Evolutionary conservation across 2,888 invertebrate species (phyloP).

Genomic region (Diachrysia chrysitis): DNA sequence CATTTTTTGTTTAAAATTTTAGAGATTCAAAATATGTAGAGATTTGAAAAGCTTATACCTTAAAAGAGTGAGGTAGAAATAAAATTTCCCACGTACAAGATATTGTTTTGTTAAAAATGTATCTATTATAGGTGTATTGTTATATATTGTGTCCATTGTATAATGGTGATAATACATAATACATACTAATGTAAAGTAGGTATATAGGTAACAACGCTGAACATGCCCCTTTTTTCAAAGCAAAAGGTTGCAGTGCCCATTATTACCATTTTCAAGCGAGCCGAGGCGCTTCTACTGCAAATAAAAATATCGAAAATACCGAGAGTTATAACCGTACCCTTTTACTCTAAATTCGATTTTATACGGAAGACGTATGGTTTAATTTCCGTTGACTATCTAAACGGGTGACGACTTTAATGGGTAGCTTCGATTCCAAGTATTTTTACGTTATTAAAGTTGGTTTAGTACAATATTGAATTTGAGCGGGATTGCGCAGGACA

Average conservation of each 20-base stretch:
- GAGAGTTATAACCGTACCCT: slow-evolving; percentile 47
- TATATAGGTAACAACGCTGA: background rate
- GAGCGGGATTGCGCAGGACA: slow-evolving; percentile 32
- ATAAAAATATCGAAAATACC: slow-evolving; percentile 64
- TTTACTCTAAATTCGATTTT: slow-evolving; percentile 54
- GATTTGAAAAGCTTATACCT: background rate
- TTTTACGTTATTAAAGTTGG: slow-evolving; percentile 54
- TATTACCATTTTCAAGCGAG: slow-evolving; percentile 63
- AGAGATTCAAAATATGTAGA: background rate
- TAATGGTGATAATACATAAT: background rate
- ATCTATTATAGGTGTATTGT: no score
- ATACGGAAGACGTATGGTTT: slow-evolving; percentile 51
- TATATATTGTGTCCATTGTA: no score
- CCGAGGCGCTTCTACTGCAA: slow-evolving; percentile 58
- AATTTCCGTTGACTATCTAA: slow-evolving; percentile 57
- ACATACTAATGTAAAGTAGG: no score
- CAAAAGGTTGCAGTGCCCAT: slow-evolving; percentile 60
- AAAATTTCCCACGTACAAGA: no score
- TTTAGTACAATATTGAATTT: slow-evolving; percentile 52
- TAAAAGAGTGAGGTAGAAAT: no score
- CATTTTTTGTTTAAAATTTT: no score
- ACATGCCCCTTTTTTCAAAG: slow-evolving; percentile 30
- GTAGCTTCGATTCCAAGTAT: slow-evolving; percentile 48
- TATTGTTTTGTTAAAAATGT: no score
- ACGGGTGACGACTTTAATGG: slow-evolving; percentile 50